A percentile compares a stretch with the other conserved stretches of the same genome.
These are phyloP conservation scores for Lemur catta DNA, from an alignment of 2,797 vertebrate genomes.

Conservation along the genomic window DNA sequence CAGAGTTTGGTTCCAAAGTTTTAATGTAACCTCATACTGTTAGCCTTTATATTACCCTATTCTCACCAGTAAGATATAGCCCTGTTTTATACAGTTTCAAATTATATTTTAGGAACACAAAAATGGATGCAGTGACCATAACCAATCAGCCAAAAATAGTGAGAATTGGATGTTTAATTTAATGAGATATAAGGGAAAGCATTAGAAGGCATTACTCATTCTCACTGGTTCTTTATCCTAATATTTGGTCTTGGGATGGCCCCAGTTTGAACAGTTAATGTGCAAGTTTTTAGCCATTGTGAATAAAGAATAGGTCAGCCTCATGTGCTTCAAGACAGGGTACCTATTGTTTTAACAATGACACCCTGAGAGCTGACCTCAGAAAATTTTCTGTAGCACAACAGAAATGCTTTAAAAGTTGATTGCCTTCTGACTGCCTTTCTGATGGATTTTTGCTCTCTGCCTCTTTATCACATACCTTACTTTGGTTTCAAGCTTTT, in stretches of 20 bases:
- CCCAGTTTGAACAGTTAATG: background rate
- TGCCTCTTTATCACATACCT: conserved; percentile 37
- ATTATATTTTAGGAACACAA: background rate
- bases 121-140: background rate
- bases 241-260: background rate
- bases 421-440: conserved; percentile 26
- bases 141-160: background rate
- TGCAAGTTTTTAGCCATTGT: background rate
- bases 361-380: background rate
- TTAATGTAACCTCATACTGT: background rate
- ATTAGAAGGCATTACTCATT: background rate
- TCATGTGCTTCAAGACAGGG: background rate
- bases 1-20: background rate
- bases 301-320: background rate
- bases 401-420: conserved; percentile 23
- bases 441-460: conserved; percentile 40
- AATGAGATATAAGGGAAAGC: background rate
- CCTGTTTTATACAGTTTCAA: background rate
- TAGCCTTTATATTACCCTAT: background rate
- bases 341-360: background rate
- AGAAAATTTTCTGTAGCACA: background rate
- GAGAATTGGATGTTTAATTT: background rate
- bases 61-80: background rate
- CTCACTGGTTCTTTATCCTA: background rate
- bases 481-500: conserved; percentile 30